Base-by-base conservation (phyloP, 1,140 invertebrate species). In the Leptoteleia sp. region DNA sequence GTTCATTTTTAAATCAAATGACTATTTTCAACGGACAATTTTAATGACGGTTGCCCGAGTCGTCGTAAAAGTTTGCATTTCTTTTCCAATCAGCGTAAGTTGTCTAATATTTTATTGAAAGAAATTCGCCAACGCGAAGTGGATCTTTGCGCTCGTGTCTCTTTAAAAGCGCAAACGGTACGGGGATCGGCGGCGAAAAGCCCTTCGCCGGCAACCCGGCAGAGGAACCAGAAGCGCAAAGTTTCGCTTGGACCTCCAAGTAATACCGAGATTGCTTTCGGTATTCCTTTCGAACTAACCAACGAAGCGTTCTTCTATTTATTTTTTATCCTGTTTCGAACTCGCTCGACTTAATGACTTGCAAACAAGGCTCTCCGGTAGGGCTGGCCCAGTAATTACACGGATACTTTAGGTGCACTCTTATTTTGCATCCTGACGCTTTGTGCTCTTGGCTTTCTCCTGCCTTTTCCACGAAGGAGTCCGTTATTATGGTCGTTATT, bases 261-360 rank as follows among this genome's bases (percentile, higher is more conserved):
- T 81, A 81, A 65, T 76, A 79, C 68, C 70, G 62, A 79, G 83
- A 84, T 85, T 83, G 79, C 75, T 84, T 84, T 77, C 65, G 64
- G 55, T 82, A 76, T 81, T 81, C 72, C 72, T 81, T 82, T 84
- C 82, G 65, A 48, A 76, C 71, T 77, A 38, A 55, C 50, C 72
- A 38, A 61, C 42, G 59, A 59, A 72, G 76, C 65, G 71, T 82
- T 73, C 54, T 65, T 57, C 62, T 82, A 76, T 70, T 80, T 81
- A 83, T 83, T 82, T 81, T 81, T 83, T 82, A 81, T 80, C 77
- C 52, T 7, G 71, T 40, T 83, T 83, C 75, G 76, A 80, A 83
- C 70, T 83, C 75, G 75, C 54, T 79, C 54, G 76, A 61, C 77
- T 84, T 82, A 82, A 85, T 79, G 75, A 82, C 77, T 83, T 79